A percentile compares a stretch with the other conserved stretches of the same genome.
Evolutionary conservation across 2,888 invertebrate species (phyloP).

Genomic region (Drosophila cognata): DNA sequence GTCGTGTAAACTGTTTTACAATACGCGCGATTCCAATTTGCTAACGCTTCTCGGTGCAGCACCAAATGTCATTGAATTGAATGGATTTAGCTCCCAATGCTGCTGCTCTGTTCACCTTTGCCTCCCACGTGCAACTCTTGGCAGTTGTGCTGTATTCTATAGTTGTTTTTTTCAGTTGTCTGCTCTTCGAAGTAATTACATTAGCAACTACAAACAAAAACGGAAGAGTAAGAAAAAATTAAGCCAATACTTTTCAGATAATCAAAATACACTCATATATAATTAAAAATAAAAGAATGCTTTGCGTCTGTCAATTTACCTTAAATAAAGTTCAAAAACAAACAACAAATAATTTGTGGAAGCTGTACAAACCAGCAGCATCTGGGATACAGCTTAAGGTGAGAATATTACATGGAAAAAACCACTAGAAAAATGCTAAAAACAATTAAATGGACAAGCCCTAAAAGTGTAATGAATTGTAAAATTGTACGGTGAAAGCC

Average conservation of each 20-base stretch:
- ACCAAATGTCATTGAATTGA: constrained; percentile 44
- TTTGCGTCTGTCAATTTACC: background rate
- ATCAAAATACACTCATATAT: background rate
- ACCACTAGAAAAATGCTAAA: background rate
- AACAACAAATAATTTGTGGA: background rate
- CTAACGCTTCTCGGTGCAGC: constrained; percentile 10
- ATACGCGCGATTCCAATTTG: constrained; percentile 31
- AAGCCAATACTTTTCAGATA: background rate
- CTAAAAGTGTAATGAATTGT: constrained; percentile 51
- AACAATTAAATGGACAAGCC: constrained; percentile 35
- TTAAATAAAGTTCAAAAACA: background rate
- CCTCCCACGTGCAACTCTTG: background rate
- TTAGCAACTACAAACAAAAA: constrained; percentile 22
- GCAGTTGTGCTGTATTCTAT: constrained; percentile 13
- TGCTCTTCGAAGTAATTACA: constrained; percentile 42
- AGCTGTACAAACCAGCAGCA: background rate
- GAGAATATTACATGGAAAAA: background rate
- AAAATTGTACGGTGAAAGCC: constrained; percentile 20
- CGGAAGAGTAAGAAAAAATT: background rate
- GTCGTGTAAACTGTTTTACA: constrained; percentile 20
- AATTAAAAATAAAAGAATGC: background rate
- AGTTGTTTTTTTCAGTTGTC: background rate
- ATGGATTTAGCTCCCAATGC: constrained; percentile 37
- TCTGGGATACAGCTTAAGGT: background rate
- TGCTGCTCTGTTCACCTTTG: constrained; percentile 6